Percentiles rank a stretch among this genome's conserved stretches.
phyloP scores from a whole-genome alignment of 2,888 invertebrate genomes.

The Limnephilus lunatus region DNA sequence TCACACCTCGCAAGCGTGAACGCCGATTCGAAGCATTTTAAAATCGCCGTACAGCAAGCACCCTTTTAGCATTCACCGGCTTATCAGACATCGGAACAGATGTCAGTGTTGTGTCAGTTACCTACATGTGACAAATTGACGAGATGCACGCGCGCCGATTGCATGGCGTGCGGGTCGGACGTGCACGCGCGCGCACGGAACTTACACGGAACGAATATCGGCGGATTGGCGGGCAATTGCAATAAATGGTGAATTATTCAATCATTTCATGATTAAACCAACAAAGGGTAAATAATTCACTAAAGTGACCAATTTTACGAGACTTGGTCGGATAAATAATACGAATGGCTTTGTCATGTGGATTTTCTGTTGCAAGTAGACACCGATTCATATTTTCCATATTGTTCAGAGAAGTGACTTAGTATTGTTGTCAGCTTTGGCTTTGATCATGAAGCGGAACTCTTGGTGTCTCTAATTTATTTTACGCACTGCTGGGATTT shows the following conservation, averaged over 20 bases:
- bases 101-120: constrained; percentile 56
- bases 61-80: constrained; percentile 38
- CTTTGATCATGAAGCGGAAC: not conserved
- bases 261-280: constrained; percentile 52
- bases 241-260: constrained; percentile 54
- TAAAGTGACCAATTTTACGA: constrained; percentile 26
- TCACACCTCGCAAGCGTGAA: constrained; percentile 10
- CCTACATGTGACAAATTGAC: constrained; percentile 63
- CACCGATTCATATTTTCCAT: not conserved
- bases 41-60: constrained; percentile 31
- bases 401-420: not conserved
- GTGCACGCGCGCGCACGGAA: constrained; percentile 47
- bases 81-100: constrained; percentile 63
- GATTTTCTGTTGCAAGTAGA: not conserved
- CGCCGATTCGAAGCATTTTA: not conserved
- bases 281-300: not conserved
- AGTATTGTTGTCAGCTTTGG: not conserved
- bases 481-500: no score
- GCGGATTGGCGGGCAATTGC: constrained; percentile 42
- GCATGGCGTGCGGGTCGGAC: constrained; percentile 38
- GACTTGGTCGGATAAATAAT: not conserved
- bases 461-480: not conserved
- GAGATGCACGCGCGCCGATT: constrained; percentile 60
- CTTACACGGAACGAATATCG: constrained; percentile 34
- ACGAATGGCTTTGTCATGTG: not conserved